These are phyloP conservation scores for Neotoxoptera formosana DNA, from an alignment of 1,140 invertebrate species.

Conservation along the genomic window DNA sequence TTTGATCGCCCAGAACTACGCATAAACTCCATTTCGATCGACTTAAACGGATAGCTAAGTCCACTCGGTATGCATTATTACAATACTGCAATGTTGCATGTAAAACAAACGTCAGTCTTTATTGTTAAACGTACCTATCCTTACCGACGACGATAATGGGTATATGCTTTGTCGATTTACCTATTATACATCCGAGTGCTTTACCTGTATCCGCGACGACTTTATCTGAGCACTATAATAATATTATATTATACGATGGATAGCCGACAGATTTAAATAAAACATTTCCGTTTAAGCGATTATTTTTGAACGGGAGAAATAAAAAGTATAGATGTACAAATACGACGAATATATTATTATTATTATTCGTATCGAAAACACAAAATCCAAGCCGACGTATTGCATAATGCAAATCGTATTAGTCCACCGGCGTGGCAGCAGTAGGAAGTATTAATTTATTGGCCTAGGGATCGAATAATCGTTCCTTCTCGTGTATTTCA, in stretches of 20 bases:
- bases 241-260: background rate
- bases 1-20: background rate
- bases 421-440: too few relatives aligned
- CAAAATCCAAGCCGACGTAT: background rate
- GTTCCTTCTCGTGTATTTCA: background rate
- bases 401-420: background rate
- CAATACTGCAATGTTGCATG: background rate
- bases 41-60: background rate
- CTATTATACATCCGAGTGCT: background rate
- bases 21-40: background rate
- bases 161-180: background rate
- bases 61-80: background rate
- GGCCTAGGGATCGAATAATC: background rate
- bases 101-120: background rate
- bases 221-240: background rate
- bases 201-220: background rate
- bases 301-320: background rate
- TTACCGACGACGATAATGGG: background rate
- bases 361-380: background rate
- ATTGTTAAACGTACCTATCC: background rate
- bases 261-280: slow-evolving; percentile 10
- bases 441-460: background rate
- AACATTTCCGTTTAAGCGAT: slow-evolving; percentile 2
- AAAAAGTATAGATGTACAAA: background rate
- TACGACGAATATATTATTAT: background rate